These are phyloP conservation scores for Noctilio leporinus DNA, from an alignment of 2,113 vertebrate species.

Conservation along the genomic window DNA sequence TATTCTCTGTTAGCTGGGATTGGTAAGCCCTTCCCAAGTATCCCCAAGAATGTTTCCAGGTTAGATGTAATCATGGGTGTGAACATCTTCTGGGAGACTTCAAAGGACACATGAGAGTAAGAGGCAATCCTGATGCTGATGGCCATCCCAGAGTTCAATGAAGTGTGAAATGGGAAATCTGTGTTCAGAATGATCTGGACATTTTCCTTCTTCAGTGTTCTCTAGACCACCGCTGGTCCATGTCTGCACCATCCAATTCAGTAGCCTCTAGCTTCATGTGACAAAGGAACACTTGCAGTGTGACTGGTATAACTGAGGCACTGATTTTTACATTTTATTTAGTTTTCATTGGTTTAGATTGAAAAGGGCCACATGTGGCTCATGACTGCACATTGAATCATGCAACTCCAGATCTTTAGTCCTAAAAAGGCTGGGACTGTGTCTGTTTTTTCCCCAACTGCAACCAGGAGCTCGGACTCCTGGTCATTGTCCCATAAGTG, in stretches of 20 bases:
- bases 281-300: background rate
- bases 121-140: rapidly evolving
- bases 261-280: background rate
- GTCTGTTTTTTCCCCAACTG: background rate
- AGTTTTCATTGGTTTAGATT: background rate
- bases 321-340: background rate
- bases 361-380: background rate
- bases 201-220: background rate
- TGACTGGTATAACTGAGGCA: background rate
- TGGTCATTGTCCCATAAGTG: background rate
- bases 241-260: background rate
- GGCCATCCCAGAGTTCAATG: background rate
- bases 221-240: background rate
- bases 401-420: background rate
- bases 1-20: background rate
- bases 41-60: background rate
- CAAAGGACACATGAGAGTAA: background rate
- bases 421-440: background rate
- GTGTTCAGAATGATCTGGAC: background rate
- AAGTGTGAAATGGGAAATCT: background rate
- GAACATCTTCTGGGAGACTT: background rate
- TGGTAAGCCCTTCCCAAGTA: background rate
- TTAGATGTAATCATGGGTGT: background rate
- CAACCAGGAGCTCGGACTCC: background rate
- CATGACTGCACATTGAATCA: background rate